Percentiles rank a stretch among this genome's conserved stretches.
phyloP scores from a whole-genome alignment of 2,888 invertebrate genomes.

The Oeneis ivallda region DNA sequence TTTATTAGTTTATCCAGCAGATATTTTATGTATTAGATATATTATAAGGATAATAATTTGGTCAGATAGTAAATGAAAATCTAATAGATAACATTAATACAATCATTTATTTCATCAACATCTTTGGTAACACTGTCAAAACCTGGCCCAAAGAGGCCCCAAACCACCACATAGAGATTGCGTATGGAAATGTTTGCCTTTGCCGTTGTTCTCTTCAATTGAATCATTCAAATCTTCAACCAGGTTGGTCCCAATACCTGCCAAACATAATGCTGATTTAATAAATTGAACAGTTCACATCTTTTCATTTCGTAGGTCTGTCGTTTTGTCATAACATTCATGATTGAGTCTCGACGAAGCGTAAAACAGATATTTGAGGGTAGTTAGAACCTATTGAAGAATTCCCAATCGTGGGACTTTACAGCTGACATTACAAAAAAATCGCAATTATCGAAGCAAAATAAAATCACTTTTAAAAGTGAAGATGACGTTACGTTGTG shows the following conservation, averaged over 20 bases:
- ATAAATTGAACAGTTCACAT: background rate
- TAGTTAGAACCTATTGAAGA: background rate
- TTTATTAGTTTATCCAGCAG: too few relatives aligned
- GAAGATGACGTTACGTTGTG: conserved; percentile 1
- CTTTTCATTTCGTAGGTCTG: conserved; percentile 6
- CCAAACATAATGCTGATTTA: conserved; percentile 10
- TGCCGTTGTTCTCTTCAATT: background rate
- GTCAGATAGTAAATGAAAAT: background rate
- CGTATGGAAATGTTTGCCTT: too few relatives aligned
- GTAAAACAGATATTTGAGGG: background rate
- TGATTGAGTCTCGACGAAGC: background rate
- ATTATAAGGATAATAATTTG: too few relatives aligned
- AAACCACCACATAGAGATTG: background rate
- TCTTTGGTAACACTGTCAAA: background rate
- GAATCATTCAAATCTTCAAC: background rate
- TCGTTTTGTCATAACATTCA: conserved; percentile 2
- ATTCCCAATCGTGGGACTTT: background rate
- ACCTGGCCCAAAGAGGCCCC: background rate
- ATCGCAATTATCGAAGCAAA: background rate
- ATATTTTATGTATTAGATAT: too few relatives aligned
- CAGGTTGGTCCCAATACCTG: conserved; percentile 10
- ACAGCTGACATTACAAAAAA: background rate
- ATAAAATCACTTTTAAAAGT: background rate
- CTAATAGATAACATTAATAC: background rate
- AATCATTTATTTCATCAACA: conserved; percentile 11